Conservation (phyloP, 1,140 invertebrate species). For the Leptinotarsa texana region DNA sequence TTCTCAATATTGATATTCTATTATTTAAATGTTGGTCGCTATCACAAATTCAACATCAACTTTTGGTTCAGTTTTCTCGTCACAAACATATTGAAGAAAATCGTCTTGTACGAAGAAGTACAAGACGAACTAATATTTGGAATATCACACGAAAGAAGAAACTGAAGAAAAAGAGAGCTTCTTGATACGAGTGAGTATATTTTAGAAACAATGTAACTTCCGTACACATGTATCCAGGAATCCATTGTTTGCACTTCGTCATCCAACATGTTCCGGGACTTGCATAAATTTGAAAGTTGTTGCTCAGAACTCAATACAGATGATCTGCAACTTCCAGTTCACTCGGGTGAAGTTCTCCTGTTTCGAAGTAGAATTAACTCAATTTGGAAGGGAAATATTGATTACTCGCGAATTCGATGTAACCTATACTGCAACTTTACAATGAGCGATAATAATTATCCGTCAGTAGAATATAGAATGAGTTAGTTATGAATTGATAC, state of each 20-base stretch:
- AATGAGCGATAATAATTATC: background rate
- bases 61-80: too few relatives aligned
- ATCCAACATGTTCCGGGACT: background rate
- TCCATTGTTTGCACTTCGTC: background rate
- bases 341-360: background rate
- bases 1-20: too few relatives aligned
- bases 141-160: too few relatives aligned
- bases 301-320: slow-evolving; percentile 5
- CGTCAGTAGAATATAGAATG: background rate
- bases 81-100: too few relatives aligned
- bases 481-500: background rate
- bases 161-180: too few relatives aligned
- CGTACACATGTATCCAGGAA: background rate
- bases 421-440: slow-evolving; percentile 3
- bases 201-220: too few relatives aligned
- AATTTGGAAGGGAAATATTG: slow-evolving; percentile 1
- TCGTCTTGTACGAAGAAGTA: too few relatives aligned
- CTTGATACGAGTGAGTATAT: too few relatives aligned
- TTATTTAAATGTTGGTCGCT: too few relatives aligned
- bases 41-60: too few relatives aligned
- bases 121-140: too few relatives aligned
- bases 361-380: slow-evolving; percentile 3
- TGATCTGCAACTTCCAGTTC: background rate
- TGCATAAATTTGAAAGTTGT: background rate
- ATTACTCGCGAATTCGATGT: slow-evolving; percentile 4